Conservation (phyloP, 2,888 invertebrate species). For the Microplitis manilae region DNA sequence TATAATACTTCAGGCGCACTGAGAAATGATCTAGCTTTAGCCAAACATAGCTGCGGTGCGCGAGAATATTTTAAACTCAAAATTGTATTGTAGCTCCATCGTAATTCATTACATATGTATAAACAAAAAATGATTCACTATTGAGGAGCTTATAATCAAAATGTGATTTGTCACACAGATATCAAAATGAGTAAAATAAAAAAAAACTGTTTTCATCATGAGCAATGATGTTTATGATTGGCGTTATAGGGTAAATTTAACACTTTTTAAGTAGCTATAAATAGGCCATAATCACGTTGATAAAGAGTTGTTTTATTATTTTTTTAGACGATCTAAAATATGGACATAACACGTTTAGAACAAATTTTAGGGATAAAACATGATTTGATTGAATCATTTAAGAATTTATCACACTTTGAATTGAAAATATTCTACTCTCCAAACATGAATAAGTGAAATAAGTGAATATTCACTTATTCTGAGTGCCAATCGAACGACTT, state of each 20-base stretch:
- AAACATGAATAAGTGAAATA: too few species aligned
- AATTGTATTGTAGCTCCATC: too few species aligned
- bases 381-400: not conserved
- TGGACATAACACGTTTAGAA: not conserved
- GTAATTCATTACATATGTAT: too few species aligned
- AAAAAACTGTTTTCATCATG: not conserved
- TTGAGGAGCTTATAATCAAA: too few species aligned
- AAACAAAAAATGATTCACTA: too few species aligned
- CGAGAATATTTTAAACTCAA: too few species aligned
- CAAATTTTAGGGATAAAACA: not conserved
- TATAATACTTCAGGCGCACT: too few species aligned
- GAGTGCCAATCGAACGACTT: too few species aligned
- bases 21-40: too few species aligned
- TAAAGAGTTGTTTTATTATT: not conserved
- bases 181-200: not conserved
- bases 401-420: not conserved
- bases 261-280: not conserved
- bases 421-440: not conserved
- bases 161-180: not conserved
- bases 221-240: not conserved
- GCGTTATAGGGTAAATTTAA: not conserved
- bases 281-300: not conserved
- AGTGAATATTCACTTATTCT: too few species aligned
- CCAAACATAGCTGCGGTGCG: too few species aligned
- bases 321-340: not conserved